Base-by-base conservation (phyloP, 2,797 vertebrate genomes). In the Chaunax sp. region DNA sequence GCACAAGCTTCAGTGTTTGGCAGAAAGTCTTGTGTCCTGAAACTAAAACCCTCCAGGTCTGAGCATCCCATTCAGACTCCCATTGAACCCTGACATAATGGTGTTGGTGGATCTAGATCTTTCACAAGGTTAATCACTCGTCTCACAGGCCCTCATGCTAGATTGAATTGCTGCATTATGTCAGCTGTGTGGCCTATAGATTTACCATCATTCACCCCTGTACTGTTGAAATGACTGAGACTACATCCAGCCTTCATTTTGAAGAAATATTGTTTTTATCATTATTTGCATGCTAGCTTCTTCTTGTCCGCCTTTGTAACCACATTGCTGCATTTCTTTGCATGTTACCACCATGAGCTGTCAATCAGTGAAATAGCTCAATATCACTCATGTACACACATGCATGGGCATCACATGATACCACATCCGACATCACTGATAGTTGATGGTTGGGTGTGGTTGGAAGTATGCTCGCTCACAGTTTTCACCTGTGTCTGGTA, bases 61-160 rank as follows among this genome's bases (percentile, higher is more conserved):
- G 51, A 69, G 46, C 37, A 41, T 72, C 75, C 53, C 67, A 75
- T 85, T 89, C 74, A 89, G 46, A 47, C 23, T 61, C 19, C 81
- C 68, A 76, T 87, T 90, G 82, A 87, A 13, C 14, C 46, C 38
- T 1, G 2, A 62, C 30, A 91, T 75, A 88, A 91, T 79, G 67
- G 83, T 26, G 63, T 68, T 76, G 76, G 75, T 65, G 78, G 78
- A 86, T 80, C 76, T 72, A 70, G 73, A 46, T 38, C 83, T 83
- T 81, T 87, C 82, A 82, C 66, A 82, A 78, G 65, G 78, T 80
- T 84, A 75, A 83, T 90, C 84, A 84, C 85, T 89, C 80, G 78
- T 82, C 88, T 87, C 69, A 33, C 35, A 18, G 72, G 54, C 65
- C 59, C 66, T 82, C 40, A 41, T 3, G 23, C 79, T 38, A 66